Evolutionary conservation across 2,888 invertebrate genomes (phyloP), one percentile per base, ranked within the genome.

Genomic region (Sclerodermus sp.): DNA sequence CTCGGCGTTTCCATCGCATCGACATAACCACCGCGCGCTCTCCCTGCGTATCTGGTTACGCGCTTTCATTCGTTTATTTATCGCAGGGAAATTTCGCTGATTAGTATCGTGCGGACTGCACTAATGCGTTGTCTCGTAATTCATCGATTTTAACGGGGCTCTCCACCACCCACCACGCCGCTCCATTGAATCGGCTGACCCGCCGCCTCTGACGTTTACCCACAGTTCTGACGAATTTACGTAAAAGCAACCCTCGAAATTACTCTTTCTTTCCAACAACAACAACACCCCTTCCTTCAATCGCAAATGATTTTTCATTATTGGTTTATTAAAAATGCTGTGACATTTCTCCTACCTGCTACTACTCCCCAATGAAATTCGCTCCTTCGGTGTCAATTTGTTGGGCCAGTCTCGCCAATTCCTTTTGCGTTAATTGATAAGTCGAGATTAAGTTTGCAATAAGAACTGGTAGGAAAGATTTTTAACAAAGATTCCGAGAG

Each of bases 71-170:
- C 74, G 70, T 75, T 76, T 77, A 76, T 77, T 77, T 76, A 77
- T 77, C 70, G 76, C 70, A 74, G 72, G 73, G 76, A 76, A 76
- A 77, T 77, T 77, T 75, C 65, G 72, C 77, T 77, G 76, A 77
- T 77, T 77, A 77, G 77, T 72, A 77, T 77, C 77, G 74, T 74
- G 74, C 71, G 71, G 73, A 75, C 72, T 73, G 73, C 70, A 68
- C 74, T 77, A 76, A 77, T 76, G 75, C 75, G 68, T 70, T 74
- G 75, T 73, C 73, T 76, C 75, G 75, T 76, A 76, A 77, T 76
- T 77, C 72, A 77, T 74, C 74, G 76, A 76, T 77, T 76, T 74
- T 73, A 74, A 73, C 72, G 68, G 67, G 60, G 53, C 60, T 55
- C 23, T 23, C 23, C 23, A 5, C 23, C 23, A 5, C 23, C 23